Conservation (phyloP, 2,888 invertebrate species). For the Torymus texanus region DNA sequence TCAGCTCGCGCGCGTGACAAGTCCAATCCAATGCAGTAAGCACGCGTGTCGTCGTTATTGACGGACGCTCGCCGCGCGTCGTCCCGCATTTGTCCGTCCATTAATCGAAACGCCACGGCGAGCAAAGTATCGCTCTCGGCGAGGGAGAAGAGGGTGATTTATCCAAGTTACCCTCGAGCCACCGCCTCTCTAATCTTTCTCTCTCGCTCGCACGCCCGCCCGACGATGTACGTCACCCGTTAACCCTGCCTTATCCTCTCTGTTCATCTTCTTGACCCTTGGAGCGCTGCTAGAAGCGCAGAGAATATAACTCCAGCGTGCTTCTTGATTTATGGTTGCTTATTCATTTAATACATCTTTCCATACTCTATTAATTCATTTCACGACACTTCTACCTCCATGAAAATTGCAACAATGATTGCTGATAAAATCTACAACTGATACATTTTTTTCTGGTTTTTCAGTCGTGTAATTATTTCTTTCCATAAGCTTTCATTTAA, state of each 20-base stretch:
- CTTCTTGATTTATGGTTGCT: background rate
- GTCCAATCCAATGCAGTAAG: constrained; percentile 35
- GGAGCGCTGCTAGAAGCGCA: background rate
- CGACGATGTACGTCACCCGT: constrained; percentile 59
- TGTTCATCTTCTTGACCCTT: constrained; percentile 47
- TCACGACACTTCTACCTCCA: too few relatives aligned
- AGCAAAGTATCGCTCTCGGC: background rate
- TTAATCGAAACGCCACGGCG: constrained; percentile 44
- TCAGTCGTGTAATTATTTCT: too few relatives aligned
- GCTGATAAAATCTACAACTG: too few relatives aligned
- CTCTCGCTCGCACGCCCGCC: constrained; percentile 57
- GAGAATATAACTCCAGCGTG: too few relatives aligned
- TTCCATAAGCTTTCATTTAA: too few relatives aligned
- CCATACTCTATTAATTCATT: too few relatives aligned
- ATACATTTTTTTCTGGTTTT: too few relatives aligned
- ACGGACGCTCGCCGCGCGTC: constrained; percentile 29
- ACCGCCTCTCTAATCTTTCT: constrained; percentile 66
- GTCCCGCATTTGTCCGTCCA: constrained; percentile 49
- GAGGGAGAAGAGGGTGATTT: constrained; percentile 62
- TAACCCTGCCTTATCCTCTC: constrained; percentile 31
- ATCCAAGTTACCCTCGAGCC: constrained; percentile 63
- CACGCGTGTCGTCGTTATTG: constrained; percentile 15
- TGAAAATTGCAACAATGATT: too few relatives aligned
- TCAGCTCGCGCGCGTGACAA: constrained; percentile 37
- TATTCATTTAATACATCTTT: too few relatives aligned